Percentiles rank a stretch among this genome's conserved stretches.
These are phyloP conservation scores for Desmodus rotundus DNA, from an alignment of 2,113 vertebrate genomes.

Conservation along the genomic window DNA sequence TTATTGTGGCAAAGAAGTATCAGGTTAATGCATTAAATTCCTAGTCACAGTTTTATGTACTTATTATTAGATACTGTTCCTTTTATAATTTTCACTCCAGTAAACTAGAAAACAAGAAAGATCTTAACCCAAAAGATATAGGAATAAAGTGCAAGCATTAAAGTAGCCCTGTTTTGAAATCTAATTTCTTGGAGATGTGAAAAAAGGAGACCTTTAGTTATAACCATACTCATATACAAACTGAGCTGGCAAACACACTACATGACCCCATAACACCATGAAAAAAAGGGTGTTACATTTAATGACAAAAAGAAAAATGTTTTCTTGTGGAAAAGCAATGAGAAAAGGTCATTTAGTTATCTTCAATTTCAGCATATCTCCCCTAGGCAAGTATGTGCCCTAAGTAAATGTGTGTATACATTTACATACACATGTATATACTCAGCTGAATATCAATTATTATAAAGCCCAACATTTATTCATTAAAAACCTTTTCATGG, in stretches of 20 bases:
- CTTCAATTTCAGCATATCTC: conserved; percentile 39
- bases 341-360: conserved; percentile 26
- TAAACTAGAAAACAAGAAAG: conserved; percentile 35
- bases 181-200: conserved; percentile 6
- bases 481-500: conserved; percentile 45
- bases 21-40: conserved; percentile 13
- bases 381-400: conserved; percentile 3
- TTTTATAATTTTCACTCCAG: background rate
- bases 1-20: conserved; percentile 18
- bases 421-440: conserved; percentile 23
- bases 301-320: conserved; percentile 40
- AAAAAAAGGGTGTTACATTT: conserved; percentile 21
- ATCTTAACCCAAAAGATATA: background rate
- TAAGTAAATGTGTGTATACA: background rate
- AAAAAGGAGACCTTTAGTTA: background rate
- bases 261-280: background rate
- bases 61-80: background rate
- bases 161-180: conserved; percentile 25
- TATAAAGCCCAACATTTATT: conserved; percentile 47
- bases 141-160: background rate
- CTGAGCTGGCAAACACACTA: background rate
- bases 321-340: conserved; percentile 24
- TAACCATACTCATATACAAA: background rate
- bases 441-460: conserved; percentile 56
- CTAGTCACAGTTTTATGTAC: background rate